These are phyloP conservation scores for Diachasma alloeum DNA, from an alignment of 1,140 invertebrate genomes.

Conservation along the genomic window DNA sequence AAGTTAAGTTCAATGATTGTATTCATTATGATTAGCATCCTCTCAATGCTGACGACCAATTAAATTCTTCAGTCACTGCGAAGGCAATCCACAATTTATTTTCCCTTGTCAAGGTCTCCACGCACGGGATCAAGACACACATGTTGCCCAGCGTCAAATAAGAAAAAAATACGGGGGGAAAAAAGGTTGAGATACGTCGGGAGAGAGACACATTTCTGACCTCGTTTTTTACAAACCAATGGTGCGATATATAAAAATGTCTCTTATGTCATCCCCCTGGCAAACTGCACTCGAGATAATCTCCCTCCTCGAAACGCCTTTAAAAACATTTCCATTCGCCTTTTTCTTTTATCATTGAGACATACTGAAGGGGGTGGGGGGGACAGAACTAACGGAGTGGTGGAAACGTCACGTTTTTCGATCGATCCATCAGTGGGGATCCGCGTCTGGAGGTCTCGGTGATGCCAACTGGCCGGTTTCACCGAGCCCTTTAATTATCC, in stretches of 20 bases:
- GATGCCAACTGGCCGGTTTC: background rate
- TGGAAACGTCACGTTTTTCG: background rate
- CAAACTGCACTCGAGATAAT: background rate
- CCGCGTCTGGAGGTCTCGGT: background rate
- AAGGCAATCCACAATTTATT: constrained; percentile 46
- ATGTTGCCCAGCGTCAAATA: background rate
- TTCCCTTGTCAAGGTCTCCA: constrained; percentile 38
- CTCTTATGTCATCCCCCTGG: background rate
- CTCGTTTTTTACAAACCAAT: background rate
- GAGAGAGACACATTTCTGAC: constrained; percentile 1
- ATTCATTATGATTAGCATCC: background rate
- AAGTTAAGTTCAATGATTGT: background rate
- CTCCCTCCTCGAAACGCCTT: background rate
- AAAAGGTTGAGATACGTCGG: background rate
- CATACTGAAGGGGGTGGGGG: background rate
- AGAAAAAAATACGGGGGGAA: background rate
- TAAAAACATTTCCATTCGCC: background rate
- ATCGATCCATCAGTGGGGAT: background rate
- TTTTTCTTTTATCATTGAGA: background rate
- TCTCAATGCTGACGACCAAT: constrained; percentile 34
- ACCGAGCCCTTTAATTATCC: constrained; percentile 45
- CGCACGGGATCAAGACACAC: background rate
- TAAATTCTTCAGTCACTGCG: constrained; percentile 36
- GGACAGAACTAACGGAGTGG: background rate
- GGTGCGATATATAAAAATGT: constrained; percentile 5